Evolutionary conservation across 2,888 invertebrate species (phyloP), one percentile per base, ranked within the genome.

Genomic region (Pseudoips prasinana): DNA sequence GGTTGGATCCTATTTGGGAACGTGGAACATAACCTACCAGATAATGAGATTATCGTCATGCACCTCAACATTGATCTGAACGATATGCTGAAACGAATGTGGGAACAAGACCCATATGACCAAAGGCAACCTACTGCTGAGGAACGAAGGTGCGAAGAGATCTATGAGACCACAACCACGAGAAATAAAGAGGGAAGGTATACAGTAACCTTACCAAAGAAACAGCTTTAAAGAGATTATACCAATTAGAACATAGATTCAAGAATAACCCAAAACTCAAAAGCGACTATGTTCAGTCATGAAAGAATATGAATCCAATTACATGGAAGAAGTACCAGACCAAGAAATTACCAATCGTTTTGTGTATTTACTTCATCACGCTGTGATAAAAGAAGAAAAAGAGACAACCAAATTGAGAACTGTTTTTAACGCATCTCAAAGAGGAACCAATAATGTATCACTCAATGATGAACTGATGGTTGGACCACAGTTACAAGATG

Each of bases 311-410:
- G 10, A 26, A 3, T 10, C 43, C 20, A 30, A 38, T 3, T 52
- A 58, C 24, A 50, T 60, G 43, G 47, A 56, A 46, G 38, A 45
- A 36, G 39, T 56, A 25, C 41, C 48, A 10, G 25, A 30, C 24
- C 22, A 39, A n/a, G 40, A 56, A 33, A 27, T 26, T 3, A 1
- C 3, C 10, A 49, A 32, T 7, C 8, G n/a, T 22, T 25, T 40
- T 0, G 45, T 57, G 0, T 60, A 63, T 32, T 26, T 63, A 37
- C 61, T 64, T 1, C 62, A 66, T 34, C 58, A 61, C 25, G 47
- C 59, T 0, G 56, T 69, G 0, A 10, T 63, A 1, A 36, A 46
- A 7, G 28, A 44, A 3, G 58, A 58, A 4, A 58, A 49, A 19
- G 44, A 48, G 8, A 50, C 58, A 3, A 43, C 56, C 0, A 52